Evolutionary conservation across 2,797 vertebrate species (phyloP).

Genomic region (Neostethus bicornis): DNA sequence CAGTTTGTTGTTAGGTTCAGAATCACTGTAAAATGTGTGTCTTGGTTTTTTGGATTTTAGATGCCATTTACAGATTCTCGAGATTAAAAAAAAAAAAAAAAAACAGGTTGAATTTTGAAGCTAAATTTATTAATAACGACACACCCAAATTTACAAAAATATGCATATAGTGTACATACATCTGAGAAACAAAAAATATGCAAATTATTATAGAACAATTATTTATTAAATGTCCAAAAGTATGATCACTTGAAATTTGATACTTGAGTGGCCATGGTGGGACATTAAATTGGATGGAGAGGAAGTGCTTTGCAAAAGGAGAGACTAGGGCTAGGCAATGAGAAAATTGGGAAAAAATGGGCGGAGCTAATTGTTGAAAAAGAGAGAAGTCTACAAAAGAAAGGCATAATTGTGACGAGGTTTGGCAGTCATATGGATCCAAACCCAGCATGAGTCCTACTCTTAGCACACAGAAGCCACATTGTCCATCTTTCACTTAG

Average conservation of each 20-base stretch:
- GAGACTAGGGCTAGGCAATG: background rate
- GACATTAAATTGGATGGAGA: background rate
- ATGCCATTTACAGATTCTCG: too few species aligned
- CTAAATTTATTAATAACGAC: too few species aligned
- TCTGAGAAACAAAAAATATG: too few species aligned
- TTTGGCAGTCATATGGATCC: constrained; percentile 35
- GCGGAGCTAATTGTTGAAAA: constrained; percentile 16
- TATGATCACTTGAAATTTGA: constrained; percentile 2
- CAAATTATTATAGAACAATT: too few species aligned
- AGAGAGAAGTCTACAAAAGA: constrained; percentile 35
- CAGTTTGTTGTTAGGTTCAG: too few species aligned
- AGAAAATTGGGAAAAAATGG: background rate
- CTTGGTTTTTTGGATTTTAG: too few species aligned
- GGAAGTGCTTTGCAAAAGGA: constrained; percentile 12
- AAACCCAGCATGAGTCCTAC: constrained; percentile 41
- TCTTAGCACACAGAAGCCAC: constrained; percentile 52
- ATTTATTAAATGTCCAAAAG: background rate
- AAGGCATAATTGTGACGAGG: constrained; percentile 44
- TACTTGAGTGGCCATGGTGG: constrained; percentile 12
- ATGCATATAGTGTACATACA: too few species aligned
- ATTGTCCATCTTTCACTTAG: constrained; percentile 62
- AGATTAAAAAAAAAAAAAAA: too few species aligned
- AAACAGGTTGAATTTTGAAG: too few species aligned
- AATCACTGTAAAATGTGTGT: too few species aligned
- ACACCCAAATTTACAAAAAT: too few species aligned